phyloP scores from a whole-genome alignment of 1,140 invertebrate genomes.

The Bombus pascuorum region DNA sequence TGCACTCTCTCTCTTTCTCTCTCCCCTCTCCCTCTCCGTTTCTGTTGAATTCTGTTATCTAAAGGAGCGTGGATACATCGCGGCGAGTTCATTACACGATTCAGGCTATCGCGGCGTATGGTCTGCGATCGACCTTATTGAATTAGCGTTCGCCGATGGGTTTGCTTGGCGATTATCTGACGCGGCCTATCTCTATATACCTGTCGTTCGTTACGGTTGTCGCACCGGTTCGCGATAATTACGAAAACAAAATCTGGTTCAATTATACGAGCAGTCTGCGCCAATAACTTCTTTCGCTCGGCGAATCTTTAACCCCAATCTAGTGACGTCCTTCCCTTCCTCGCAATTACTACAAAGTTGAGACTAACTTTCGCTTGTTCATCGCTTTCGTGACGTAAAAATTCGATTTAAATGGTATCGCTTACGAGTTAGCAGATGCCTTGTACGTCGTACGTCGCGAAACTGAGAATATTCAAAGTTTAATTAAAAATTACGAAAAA shows the following conservation, averaged over 20 bases:
- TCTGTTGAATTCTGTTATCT: constrained; percentile 35
- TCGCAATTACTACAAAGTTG: neutral
- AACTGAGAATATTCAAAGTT: too few species aligned
- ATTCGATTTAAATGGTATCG: neutral
- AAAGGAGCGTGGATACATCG: constrained; percentile 55
- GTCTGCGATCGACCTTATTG: constrained; percentile 68
- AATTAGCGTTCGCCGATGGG: constrained; percentile 61
- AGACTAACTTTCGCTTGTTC: neutral
- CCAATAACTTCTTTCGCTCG: neutral
- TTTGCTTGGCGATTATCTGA: constrained; percentile 62
- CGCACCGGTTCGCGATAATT: constrained; percentile 36
- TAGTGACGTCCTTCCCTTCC: too few species aligned
- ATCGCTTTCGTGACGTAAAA: too few species aligned
- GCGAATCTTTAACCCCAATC: neutral
- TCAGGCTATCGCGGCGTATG: constrained; percentile 49
- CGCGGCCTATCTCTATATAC: constrained; percentile 28
- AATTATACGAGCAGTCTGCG: neutral
- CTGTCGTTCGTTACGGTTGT: constrained; percentile 29
- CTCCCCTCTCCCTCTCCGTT: neutral
- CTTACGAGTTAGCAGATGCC: neutral
- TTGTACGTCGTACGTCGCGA: rapidly evolving
- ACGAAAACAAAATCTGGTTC: constrained; percentile 44
- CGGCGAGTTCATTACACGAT: constrained; percentile 61
- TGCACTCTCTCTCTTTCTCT: neutral
- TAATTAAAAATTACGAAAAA: neutral